Conservation (phyloP, 2,797 vertebrate species). For the Cyclopterus lumpus region DNA sequence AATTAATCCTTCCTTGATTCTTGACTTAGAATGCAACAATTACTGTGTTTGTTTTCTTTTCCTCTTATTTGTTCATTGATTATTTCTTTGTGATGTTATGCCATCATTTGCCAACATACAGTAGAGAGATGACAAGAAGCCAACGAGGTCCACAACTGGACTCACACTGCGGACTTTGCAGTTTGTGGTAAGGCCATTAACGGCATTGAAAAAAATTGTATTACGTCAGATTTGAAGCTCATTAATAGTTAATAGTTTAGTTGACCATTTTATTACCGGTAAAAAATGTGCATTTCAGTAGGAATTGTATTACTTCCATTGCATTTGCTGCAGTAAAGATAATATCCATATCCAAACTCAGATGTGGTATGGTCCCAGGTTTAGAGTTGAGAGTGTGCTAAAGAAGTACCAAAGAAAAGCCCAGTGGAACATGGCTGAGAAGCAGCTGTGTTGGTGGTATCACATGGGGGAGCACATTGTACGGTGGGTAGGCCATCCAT, state of each 20-base stretch:
- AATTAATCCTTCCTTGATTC: neutral
- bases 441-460: conserved; percentile 66
- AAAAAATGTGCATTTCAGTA: conserved; percentile 27
- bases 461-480: conserved; percentile 45
- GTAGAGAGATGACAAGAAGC: conserved; percentile 1
- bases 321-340: conserved; percentile 19
- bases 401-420: conserved; percentile 29
- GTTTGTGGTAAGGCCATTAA: neutral
- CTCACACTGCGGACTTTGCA: neutral
- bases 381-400: conserved; percentile 41
- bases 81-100: neutral
- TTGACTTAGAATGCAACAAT: neutral
- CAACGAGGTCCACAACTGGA: neutral
- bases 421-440: conserved; percentile 38
- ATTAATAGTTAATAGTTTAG: neutral
- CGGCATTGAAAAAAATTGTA: neutral
- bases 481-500: conserved; percentile 69
- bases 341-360: conserved; percentile 26
- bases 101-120: neutral
- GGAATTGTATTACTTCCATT: conserved; percentile 12
- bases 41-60: neutral
- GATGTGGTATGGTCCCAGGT: conserved; percentile 26
- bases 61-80: neutral
- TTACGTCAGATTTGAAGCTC: neutral
- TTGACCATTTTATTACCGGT: conserved; percentile 33